phyloP scores from a whole-genome alignment of 2,797 vertebrate species.

The Coregonus ussuriensis region DNA sequence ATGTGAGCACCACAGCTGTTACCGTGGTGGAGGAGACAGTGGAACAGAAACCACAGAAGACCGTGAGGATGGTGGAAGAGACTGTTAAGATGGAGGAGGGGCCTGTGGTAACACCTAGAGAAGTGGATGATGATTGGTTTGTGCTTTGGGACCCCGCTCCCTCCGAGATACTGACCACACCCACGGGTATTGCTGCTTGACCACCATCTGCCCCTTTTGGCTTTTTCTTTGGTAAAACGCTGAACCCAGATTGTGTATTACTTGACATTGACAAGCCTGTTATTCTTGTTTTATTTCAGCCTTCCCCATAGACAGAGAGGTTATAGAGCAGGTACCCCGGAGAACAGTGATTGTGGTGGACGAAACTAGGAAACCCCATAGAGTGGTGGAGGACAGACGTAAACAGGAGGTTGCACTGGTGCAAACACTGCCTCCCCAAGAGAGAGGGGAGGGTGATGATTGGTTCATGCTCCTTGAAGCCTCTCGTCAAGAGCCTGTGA shows the following conservation, averaged over 20 bases:
- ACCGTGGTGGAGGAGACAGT: neutral
- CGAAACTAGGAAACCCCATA: slow-evolving; percentile 3
- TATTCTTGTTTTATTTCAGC: slow-evolving; percentile 7
- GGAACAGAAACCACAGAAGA: neutral
- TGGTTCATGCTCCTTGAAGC: slow-evolving; percentile 17
- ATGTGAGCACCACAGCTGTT: neutral
- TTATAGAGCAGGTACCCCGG: neutral
- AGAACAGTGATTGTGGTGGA: neutral
- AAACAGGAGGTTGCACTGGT: neutral
- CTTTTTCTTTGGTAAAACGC: neutral
- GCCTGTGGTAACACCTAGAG: neutral
- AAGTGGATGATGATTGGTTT: slow-evolving; percentile 17
- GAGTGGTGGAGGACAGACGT: neutral
- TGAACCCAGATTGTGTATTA: neutral
- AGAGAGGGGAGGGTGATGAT: slow-evolving; percentile 11
- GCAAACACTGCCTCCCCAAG: neutral
- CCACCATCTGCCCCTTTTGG: neutral
- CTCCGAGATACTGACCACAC: neutral
- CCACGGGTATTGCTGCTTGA: neutral
- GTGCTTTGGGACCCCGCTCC: slow-evolving; percentile 2
- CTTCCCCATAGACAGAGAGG: neutral
- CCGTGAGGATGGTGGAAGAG: slow-evolving; percentile 1
- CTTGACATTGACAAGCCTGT: neutral
- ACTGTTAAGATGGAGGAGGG: neutral
- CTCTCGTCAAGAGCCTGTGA: neutral